Conservation (phyloP, 2,113 vertebrate genomes). For the Pica pica region DNA sequence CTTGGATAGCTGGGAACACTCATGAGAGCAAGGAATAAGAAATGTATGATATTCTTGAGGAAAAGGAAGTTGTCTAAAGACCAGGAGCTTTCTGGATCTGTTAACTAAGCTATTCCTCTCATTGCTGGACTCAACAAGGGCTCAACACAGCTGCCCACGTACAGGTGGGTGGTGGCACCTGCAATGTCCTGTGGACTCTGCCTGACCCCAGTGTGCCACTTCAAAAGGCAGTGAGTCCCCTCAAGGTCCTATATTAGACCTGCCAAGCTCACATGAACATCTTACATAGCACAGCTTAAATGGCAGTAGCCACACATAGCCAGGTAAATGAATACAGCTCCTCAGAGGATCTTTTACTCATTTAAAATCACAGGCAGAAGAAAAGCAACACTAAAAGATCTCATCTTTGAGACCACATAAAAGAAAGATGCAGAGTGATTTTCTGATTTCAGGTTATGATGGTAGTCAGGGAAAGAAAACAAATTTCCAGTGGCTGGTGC, state of each 20-base stretch:
- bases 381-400: neutral
- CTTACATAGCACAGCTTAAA: neutral
- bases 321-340: neutral
- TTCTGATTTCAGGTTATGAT: neutral
- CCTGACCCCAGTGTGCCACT: neutral
- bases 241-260: neutral
- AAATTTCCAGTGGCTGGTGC: neutral
- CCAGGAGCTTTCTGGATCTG: neutral
- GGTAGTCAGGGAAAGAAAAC: neutral
- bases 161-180: neutral
- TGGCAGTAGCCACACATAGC: neutral
- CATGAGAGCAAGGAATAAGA: neutral
- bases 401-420: neutral
- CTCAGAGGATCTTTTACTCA: neutral
- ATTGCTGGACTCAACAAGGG: neutral
- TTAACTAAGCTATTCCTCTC: neutral
- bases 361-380: neutral
- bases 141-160: rapidly evolving
- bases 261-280: neutral
- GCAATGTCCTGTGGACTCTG: neutral
- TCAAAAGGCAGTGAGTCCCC: neutral
- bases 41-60: neutral
- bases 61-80: neutral
- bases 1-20: neutral
- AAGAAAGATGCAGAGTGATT: neutral